A percentile compares a stretch with the other conserved stretches of the same genome.
Evolutionary conservation across 2,888 invertebrate genomes (phyloP).

Genomic region (Peribatodes rhomboidaria): DNA sequence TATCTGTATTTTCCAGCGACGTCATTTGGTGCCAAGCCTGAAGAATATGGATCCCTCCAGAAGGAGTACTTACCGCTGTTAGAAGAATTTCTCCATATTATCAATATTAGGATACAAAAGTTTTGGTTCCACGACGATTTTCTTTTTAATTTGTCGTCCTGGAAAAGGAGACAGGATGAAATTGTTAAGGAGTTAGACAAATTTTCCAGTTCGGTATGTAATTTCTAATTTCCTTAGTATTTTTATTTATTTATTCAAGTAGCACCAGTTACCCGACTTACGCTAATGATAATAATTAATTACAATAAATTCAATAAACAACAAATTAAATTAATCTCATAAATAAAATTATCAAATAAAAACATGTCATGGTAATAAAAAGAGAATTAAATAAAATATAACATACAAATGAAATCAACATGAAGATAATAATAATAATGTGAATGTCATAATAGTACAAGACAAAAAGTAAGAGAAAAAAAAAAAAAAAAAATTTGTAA

Average conservation of each 20-base stretch:
- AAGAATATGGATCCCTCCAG: slow-evolving; percentile 14
- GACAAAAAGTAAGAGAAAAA: too few relatives aligned
- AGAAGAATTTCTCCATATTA: slow-evolving; percentile 8
- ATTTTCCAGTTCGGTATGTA: slow-evolving; percentile 22
- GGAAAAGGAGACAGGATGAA: slow-evolving; percentile 24
- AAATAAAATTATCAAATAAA: too few relatives aligned
- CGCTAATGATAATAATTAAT: too few relatives aligned
- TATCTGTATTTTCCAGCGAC: slow-evolving; percentile 16
- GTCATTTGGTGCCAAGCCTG: slow-evolving; percentile 23
- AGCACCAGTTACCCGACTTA: too few relatives aligned
- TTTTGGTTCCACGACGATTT: slow-evolving; percentile 36
- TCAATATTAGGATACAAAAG: slow-evolving; percentile 44
- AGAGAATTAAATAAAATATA: too few relatives aligned
- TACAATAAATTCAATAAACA: too few relatives aligned
- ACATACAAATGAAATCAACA: too few relatives aligned
- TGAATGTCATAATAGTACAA: too few relatives aligned
- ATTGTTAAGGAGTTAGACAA: slow-evolving; percentile 1
- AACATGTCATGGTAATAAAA: too few relatives aligned
- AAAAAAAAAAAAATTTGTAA: too few relatives aligned
- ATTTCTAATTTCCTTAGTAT: not conserved
- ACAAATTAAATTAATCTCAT: not conserved
- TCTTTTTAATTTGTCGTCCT: slow-evolving; percentile 18
- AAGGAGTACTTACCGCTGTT: slow-evolving; percentile 16
- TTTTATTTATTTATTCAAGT: too few relatives aligned
- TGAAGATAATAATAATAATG: too few relatives aligned